Evolutionary conservation across 1,140 invertebrate species (phyloP), one percentile per base, ranked within the genome.

Genomic region (Ceratoteleas bidentatus): DNA sequence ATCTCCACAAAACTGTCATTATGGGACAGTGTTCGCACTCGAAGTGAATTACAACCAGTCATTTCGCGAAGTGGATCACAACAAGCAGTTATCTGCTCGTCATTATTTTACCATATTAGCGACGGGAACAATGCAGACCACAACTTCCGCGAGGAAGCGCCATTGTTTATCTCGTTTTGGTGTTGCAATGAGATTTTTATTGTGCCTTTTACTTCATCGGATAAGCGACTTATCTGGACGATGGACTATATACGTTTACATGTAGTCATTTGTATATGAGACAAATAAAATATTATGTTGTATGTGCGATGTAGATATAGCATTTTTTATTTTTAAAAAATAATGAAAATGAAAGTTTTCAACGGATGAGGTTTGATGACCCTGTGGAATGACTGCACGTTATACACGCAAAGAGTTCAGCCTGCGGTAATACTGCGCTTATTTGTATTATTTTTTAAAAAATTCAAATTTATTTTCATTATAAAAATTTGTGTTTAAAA

Each of bases 111-210:
- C 66, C 66, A 70, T 70, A 70, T 60, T 49, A 52, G 56, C 14
- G 40, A 50, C 40, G 14, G 9, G 13, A 58, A 69, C 65, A 69
- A 69, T 58, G 65, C 40, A 47, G 43, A 70, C 66, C 66, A 15
- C 66, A 70, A 70, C 66, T 70, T 70, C 66, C 66, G 56, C 56
- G 33, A 53, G 66, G 66, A 60, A 60, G 32, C 64, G 14, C 57
- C 33, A 54, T 66, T 68, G 52, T 66, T 66, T 70, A 70, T 70
- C 66, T 52, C 5, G 2, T 52, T 70, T 70, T 52, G 66, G 66
- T 49, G 13, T 33, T 49, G 40, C 14, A 57, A 68, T 45, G 10
- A 11, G 0, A 53, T 40, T 40, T 13, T 33, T 52, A 53, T 32
- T 64, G 14, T 47, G 34, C 33, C 16, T 54, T 54, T 33, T n/a